Base-by-base conservation (phyloP, 2,797 vertebrate genomes). In the Dicrostonyx torquatus region DNA sequence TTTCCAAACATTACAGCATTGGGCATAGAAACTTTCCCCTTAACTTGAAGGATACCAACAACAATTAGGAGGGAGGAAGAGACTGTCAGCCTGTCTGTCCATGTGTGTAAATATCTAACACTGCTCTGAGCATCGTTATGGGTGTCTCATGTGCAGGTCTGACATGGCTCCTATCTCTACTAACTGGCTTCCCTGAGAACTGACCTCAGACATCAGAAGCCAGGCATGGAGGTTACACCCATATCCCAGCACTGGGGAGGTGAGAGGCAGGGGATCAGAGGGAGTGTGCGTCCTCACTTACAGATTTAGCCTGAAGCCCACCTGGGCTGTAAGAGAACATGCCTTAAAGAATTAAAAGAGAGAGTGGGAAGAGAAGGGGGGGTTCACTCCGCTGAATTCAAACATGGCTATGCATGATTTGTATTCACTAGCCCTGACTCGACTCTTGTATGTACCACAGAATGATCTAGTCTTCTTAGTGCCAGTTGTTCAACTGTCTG, bases 1-100 rank as follows among this genome's bases (percentile, higher is more conserved):
- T 95, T 96, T 70, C 45, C 43, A 76, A 64, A 92, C 95, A 62
- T 92, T 92, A 45, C 53, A 76, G 64, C 17, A 53, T 48, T 95
- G 37, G 76, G 11, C 34, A 87, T 20, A 92, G 87, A 93, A 88
- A 82, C 48, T 60, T 87, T 64, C 94, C 34, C 4, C 22, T 87
- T 95, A 84, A 90, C 78, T 90, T 87, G 76, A 90, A 20, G 34
- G 14, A 1, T 84, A 87, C 3, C 66, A 80, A 48, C 75, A 89
- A 72, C 14, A 87, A 34, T 58, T 80, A 34, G 29, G 9, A 26
- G 14, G 15, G 66, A 15, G 15, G 22, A 20, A 4, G n/a, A 40
- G 20, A 40, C 34, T 34, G 40, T 48, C 12, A 60, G 58, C 43
- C 24, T 6, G 72, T 40, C 70, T 17, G 70, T 9, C 3, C 66